Base-by-base conservation (phyloP, 2,888 invertebrate species). In the Ectobius pallidus region DNA sequence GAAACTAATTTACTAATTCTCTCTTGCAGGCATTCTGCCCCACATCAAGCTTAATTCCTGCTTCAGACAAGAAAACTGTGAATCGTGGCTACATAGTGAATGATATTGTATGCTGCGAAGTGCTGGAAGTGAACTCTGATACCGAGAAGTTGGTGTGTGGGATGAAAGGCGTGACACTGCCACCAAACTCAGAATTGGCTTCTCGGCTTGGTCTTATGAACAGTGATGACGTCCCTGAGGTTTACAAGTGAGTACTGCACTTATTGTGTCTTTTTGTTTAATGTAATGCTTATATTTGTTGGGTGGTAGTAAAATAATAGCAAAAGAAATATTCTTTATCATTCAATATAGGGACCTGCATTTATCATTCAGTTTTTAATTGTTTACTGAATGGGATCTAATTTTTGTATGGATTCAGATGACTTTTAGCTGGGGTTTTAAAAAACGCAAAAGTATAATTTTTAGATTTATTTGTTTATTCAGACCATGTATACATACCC, bases 71-170 rank as follows among this genome's bases (percentile, higher is more conserved):
- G 87, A 91, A 91, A 83, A 91, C 90, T 82, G 87, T 91, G 76
- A 88, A 90, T 82, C 90, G 92, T 83, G 88, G 88, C 84, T 94
- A 92, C 87, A 89, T 91, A 84, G 88, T 89, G 84, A 92, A 92
- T 86, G 94, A 95, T 85, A 90, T 91, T 79, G 91, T 95, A 73
- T 92, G 94, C 87, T 94, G 94, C 83, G 94, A 94, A 87, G 92
- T 95, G 69, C 87, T 94, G 80, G 94, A 93, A 87, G 91, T 94
- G 76, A 92, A 92, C 82, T 91, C 92, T 62, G 94, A 94, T 83
- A 91, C 92, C 70, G 94, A 94, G 85, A 94, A 94, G 86, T 90
- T 95, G 86, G 91, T 92, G 79, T 90, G 93, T 83, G 93, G 94
- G 83, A 93, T 95, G 93, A 91, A 93, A 84, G 92, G 92, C 76